Percentiles rank a stretch among this genome's conserved stretches.
These are phyloP conservation scores for Lipophrys pholis DNA, from an alignment of 2,113 vertebrate genomes.

Conservation along the genomic window DNA sequence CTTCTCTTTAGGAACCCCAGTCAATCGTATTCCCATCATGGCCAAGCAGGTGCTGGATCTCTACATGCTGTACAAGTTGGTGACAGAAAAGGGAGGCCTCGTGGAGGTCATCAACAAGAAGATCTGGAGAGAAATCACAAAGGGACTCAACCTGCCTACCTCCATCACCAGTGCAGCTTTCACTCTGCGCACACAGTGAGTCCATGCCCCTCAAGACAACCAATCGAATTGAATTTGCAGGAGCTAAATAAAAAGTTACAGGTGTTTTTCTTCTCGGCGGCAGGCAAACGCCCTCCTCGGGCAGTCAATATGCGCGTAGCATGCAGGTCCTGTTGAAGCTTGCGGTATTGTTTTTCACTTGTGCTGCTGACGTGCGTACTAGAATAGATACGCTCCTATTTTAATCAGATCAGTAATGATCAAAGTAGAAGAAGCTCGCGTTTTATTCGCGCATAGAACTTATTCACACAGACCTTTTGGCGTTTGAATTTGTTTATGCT, in stretches of 20 bases:
- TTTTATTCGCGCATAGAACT: background rate
- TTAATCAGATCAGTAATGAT: slow-evolving; percentile 19
- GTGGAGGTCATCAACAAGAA: slow-evolving; percentile 99
- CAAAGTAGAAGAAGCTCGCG: background rate
- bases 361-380: background rate
- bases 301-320: slow-evolving; percentile 3
- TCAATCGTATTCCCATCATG: slow-evolving; percentile 99
- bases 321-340: background rate
- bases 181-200: slow-evolving; percentile 95
- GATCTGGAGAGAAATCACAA: slow-evolving; percentile 99
- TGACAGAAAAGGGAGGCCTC: slow-evolving; percentile 96
- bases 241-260: slow-evolving; percentile 23
- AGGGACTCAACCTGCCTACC: slow-evolving; percentile 95
- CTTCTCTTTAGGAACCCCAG: slow-evolving; percentile 88
- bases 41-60: slow-evolving; percentile 98
- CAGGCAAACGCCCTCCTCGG: slow-evolving; percentile 26
- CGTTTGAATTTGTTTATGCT: slow-evolving; percentile 21
- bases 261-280: background rate
- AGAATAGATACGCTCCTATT: slow-evolving; percentile 6
- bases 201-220: slow-evolving; percentile 25
- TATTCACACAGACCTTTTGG: background rate
- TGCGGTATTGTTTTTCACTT: background rate
- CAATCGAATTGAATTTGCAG: slow-evolving; percentile 21
- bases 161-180: slow-evolving; percentile 98
- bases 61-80: slow-evolving; percentile 97